phyloP scores from a whole-genome alignment of 1,140 invertebrate species.

The Caerostris darwini region DNA sequence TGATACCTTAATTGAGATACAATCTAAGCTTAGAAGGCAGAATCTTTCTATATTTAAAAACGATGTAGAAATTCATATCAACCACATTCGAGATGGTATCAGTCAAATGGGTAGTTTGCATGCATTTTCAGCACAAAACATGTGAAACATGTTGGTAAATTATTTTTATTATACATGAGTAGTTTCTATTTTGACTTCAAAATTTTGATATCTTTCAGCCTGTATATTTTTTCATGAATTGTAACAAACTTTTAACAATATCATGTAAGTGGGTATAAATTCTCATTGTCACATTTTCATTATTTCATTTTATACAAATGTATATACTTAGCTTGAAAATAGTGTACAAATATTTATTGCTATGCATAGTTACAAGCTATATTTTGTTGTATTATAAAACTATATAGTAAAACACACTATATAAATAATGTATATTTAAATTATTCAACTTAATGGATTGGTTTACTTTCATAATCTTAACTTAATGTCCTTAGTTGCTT shows the following conservation, averaged over 20 bases:
- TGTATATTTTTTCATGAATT: constrained; percentile 49
- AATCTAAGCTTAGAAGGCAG: constrained; percentile 88
- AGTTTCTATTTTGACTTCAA: constrained; percentile 1
- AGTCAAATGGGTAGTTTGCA: constrained; percentile 85
- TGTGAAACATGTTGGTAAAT: constrained; percentile 64
- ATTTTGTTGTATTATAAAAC: constrained; percentile 26
- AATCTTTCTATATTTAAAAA: constrained; percentile 94
- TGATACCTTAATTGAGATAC: constrained; percentile 94
- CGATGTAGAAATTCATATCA: constrained; percentile 94
- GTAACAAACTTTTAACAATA: constrained; percentile 22
- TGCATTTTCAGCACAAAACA: constrained; percentile 78
- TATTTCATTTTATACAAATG: constrained; percentile 5
- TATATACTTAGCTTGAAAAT: background rate
- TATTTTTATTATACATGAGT: constrained; percentile 34
- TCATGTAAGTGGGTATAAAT: background rate
- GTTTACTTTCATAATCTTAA: too few species aligned
- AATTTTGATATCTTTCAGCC: constrained; percentile 31
- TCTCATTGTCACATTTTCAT: background rate
- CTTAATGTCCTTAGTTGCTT: too few species aligned
- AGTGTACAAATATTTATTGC: constrained; percentile 48
- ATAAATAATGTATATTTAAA: too few species aligned
- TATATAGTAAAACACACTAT: too few species aligned
- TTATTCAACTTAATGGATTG: too few species aligned
- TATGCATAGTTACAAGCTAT: constrained; percentile 5
- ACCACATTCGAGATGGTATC: constrained; percentile 93